Conservation (phyloP, 2,113 vertebrate species). For the Uria lomvia region DNA sequence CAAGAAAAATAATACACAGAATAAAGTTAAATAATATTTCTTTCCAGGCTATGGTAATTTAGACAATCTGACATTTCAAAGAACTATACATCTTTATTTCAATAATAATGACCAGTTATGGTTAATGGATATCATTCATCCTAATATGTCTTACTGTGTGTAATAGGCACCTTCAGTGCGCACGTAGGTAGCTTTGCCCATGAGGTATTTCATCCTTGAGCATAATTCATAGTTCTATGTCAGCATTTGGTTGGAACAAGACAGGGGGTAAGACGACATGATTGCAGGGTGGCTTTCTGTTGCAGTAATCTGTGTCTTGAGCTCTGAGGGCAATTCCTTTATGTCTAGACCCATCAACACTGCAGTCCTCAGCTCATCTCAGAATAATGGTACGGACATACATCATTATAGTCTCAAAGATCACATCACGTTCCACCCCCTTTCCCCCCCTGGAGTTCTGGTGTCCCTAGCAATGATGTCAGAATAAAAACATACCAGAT, state of each 20-base stretch:
- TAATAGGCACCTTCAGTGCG: not conserved
- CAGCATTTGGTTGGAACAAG: not conserved
- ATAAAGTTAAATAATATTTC: not conserved
- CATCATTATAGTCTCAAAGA: not conserved
- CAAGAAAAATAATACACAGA: not conserved
- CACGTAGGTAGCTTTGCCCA: not conserved
- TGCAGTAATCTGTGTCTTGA: not conserved
- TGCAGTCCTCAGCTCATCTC: not conserved
- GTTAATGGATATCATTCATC: not conserved
- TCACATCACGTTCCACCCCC: not conserved
- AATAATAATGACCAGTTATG: not conserved
- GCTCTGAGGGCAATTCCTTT: not conserved
- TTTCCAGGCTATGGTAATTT: not conserved
- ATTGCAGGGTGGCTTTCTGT: not conserved
- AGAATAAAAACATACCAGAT: not conserved
- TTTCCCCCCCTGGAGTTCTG: not conserved
- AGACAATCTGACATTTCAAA: not conserved
- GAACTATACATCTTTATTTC: not conserved
- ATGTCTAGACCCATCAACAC: not conserved
- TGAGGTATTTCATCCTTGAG: not conserved
- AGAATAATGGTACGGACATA: not conserved
- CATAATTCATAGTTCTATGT: not conserved
- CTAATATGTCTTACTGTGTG: not conserved
- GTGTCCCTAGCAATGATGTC: not conserved
- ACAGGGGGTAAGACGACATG: not conserved